Evolutionary conservation across 2,888 invertebrate species (phyloP).

Genomic region (Rhagophthalmus giganteus): DNA sequence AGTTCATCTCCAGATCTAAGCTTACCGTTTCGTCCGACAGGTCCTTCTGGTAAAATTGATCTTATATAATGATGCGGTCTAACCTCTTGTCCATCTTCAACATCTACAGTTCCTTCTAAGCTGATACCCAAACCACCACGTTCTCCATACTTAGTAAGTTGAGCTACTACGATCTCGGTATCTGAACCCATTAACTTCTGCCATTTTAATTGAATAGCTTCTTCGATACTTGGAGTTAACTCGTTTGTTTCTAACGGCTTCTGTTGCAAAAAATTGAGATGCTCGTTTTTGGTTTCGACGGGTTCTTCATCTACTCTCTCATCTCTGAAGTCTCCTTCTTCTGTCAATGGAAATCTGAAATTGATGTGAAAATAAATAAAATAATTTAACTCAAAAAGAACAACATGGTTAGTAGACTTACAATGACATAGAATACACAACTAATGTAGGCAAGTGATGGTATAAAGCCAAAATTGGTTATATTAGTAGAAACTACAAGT

Average conservation of each 20-base stretch:
- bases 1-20: slow-evolving; percentile 94
- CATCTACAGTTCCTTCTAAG: slow-evolving; percentile 97
- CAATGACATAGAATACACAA: slow-evolving; percentile 30
- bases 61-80: slow-evolving; percentile 98
- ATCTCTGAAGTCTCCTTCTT: slow-evolving; percentile 47
- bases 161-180: slow-evolving; percentile 77
- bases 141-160: slow-evolving; percentile 81
- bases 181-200: slow-evolving; percentile 78
- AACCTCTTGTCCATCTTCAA: slow-evolving; percentile 94
- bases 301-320: slow-evolving; percentile 43
- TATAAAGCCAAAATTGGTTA: slow-evolving; percentile 28
- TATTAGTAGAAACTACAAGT: slow-evolving; percentile 29
- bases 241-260: slow-evolving; percentile 33
- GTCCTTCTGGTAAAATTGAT: slow-evolving; percentile 95
- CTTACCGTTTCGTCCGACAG: slow-evolving; percentile 89
- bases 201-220: slow-evolving; percentile 81
- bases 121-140: slow-evolving; percentile 96
- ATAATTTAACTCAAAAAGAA: slow-evolving; percentile 32
- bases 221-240: slow-evolving; percentile 73
- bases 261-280: slow-evolving; percentile 44
- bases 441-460: slow-evolving; percentile 32
- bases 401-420: slow-evolving; percentile 26
- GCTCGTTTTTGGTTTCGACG: slow-evolving; percentile 48
- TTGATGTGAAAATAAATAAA: slow-evolving; percentile 49
- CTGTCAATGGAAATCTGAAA: slow-evolving; percentile 55